Percentiles rank a stretch among this genome's conserved stretches.
These are phyloP conservation scores for Mesoligia furuncula DNA, from an alignment of 2,888 invertebrate genomes.

Conservation along the genomic window DNA sequence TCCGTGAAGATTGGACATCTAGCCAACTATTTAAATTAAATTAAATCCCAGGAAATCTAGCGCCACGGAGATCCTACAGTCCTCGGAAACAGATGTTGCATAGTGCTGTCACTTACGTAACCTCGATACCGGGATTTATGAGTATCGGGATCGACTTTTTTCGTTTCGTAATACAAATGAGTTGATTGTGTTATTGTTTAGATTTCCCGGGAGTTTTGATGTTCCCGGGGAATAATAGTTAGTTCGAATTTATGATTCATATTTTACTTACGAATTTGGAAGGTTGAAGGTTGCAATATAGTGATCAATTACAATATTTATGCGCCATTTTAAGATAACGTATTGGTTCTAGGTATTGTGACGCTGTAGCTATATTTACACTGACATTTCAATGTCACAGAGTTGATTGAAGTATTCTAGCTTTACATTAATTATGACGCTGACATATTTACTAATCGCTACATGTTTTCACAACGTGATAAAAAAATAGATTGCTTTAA, in stretches of 20 bases:
- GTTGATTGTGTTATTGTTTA: constrained; percentile 32
- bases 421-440: constrained; percentile 41
- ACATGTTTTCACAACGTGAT: constrained; percentile 26
- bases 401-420: constrained; percentile 52
- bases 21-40: constrained; percentile 45
- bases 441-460: constrained; percentile 47
- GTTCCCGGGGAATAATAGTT: constrained; percentile 1
- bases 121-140: constrained; percentile 52
- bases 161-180: constrained; percentile 27
- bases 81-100: constrained; percentile 49
- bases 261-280: not conserved
- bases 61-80: constrained; percentile 21
- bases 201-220: constrained; percentile 20
- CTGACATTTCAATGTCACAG: constrained; percentile 50
- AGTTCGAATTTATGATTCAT: constrained; percentile 3
- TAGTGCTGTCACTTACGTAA: constrained; percentile 57
- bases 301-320: constrained; percentile 32
- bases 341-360: constrained; percentile 6
- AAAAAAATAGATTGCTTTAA: constrained; percentile 21
- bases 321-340: constrained; percentile 20
- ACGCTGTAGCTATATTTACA: constrained; percentile 30
- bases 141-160: constrained; percentile 29
- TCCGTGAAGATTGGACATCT: constrained; percentile 29
- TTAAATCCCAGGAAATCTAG: constrained; percentile 41
- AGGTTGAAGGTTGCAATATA: not conserved